These are phyloP conservation scores for Tetramorium bicarinatum DNA, from an alignment of 2,888 invertebrate genomes.

Conservation along the genomic window DNA sequence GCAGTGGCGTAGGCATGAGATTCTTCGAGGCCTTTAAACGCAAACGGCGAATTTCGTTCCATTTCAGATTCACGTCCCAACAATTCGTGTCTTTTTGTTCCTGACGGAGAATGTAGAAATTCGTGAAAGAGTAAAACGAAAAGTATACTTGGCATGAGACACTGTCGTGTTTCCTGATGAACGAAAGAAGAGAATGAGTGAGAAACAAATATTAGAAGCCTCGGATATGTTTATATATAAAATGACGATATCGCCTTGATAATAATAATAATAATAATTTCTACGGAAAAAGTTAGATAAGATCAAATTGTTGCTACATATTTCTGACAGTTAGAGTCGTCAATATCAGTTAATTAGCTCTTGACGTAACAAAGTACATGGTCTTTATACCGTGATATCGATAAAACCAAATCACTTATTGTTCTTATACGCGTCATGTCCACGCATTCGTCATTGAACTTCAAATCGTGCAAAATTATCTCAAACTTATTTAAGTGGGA, in stretches of 20 bases:
- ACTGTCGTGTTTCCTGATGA: background rate
- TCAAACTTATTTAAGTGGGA: background rate
- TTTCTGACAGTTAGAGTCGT: background rate
- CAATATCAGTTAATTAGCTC: background rate
- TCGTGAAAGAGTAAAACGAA: background rate
- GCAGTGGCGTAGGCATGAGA: constrained; percentile 63
- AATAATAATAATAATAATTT: background rate
- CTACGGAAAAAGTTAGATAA: background rate
- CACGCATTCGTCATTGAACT: background rate
- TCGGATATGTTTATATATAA: background rate
- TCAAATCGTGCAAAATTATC: background rate
- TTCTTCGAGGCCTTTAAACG: background rate
- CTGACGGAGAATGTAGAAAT: background rate
- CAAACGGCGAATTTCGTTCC: background rate
- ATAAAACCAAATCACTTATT: background rate
- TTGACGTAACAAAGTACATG: background rate
- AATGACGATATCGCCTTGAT: background rate
- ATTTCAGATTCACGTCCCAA: background rate
- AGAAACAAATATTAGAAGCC: background rate
- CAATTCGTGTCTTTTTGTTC: background rate
- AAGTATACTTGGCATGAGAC: background rate
- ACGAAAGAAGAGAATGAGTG: background rate
- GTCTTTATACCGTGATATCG: background rate
- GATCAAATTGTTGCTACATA: background rate
- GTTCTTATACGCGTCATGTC: background rate